Conservation (phyloP, 2,113 vertebrate genomes). For the Nanorana parkeri region DNA sequence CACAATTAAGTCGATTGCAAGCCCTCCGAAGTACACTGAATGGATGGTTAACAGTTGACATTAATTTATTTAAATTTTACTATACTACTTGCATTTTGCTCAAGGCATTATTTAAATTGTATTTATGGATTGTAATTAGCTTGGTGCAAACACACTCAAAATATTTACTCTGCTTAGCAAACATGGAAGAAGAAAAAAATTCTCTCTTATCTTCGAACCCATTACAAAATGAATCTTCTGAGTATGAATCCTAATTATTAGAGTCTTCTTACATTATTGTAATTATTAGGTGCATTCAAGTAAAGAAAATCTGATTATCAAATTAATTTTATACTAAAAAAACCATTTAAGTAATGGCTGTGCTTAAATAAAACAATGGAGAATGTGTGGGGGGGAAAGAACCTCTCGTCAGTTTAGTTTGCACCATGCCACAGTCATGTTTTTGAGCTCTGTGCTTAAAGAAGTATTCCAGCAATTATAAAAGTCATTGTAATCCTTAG, state of each 20-base stretch:
- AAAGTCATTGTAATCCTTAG: no score
- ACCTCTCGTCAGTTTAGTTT: background rate
- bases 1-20: conserved; percentile 37
- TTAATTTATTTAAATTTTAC: conserved; percentile 52
- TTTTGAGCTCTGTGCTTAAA: no score
- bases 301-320: conserved; percentile 41
- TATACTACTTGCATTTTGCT: conserved; percentile 45
- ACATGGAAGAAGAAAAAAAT: conserved; percentile 26
- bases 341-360: conserved; percentile 32
- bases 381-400: background rate
- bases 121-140: conserved; percentile 50
- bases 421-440: no score
- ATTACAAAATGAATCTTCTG: conserved; percentile 36
- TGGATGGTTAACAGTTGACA: conserved; percentile 27
- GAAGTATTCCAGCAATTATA: no score
- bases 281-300: conserved; percentile 49
- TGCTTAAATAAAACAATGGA: conserved; percentile 7
- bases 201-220: conserved; percentile 19
- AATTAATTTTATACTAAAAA: conserved; percentile 45
- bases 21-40: background rate
- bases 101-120: conserved; percentile 45
- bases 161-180: conserved; percentile 49
- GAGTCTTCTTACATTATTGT: conserved; percentile 42
- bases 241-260: conserved; percentile 41
- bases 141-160: conserved; percentile 42